phyloP scores from a whole-genome alignment of 2,888 invertebrate species.

The Dolichopus griseipennis region DNA sequence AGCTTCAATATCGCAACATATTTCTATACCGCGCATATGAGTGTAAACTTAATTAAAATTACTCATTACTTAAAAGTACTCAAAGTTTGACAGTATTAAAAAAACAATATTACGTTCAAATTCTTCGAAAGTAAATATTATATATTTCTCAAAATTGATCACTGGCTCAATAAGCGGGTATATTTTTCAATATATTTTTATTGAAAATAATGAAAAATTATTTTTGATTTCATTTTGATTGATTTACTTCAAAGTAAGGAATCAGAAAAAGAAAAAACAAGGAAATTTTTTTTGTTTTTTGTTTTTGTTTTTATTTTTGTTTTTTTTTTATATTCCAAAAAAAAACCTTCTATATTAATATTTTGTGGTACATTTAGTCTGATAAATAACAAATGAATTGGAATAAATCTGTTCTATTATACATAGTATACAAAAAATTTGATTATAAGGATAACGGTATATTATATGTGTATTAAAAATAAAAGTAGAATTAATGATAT shows the following conservation, averaged over 20 bases:
- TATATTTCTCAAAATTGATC: too few species aligned
- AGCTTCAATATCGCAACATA: too few species aligned
- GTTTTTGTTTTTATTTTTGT: not conserved
- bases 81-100: too few species aligned
- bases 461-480: not conserved
- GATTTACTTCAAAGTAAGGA: not conserved
- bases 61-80: too few species aligned
- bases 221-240: not conserved
- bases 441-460: too few species aligned
- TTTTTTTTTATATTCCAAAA: not conserved
- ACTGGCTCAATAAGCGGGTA: too few species aligned
- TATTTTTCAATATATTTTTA: too few species aligned
- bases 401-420: not conserved
- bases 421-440: too few species aligned
- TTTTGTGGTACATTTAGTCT: slow-evolving; percentile 4
- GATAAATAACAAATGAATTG: not conserved
- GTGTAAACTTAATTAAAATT: too few species aligned
- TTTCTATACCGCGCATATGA: too few species aligned
- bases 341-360: not conserved
- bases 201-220: not conserved
- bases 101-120: too few species aligned
- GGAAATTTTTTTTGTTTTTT: not conserved
- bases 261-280: not conserved
- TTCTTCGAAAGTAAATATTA: too few species aligned
- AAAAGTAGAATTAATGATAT: not conserved